A percentile compares a stretch with the other conserved stretches of the same genome.
Conservation (phyloP, 2,888 invertebrate genomes). For the Drosophila setosimentum region DNA sequence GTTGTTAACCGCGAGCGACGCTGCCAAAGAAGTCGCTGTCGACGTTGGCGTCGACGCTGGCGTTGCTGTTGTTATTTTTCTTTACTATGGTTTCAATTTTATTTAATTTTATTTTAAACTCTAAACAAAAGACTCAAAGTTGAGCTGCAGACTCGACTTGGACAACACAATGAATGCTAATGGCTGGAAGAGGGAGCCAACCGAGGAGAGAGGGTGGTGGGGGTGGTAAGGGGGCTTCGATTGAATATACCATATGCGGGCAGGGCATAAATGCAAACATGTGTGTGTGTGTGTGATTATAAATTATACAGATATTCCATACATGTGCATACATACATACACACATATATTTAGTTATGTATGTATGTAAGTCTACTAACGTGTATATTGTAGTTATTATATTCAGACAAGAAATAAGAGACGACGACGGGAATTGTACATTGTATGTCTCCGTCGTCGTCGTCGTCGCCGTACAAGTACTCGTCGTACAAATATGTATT, state of each 20-base stretch:
- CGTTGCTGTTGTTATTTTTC: conserved; percentile 49
- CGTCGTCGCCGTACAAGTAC: conserved; percentile 33
- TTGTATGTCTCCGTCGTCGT: conserved; percentile 8
- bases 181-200: conserved; percentile 23
- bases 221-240: conserved; percentile 15
- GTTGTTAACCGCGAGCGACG: conserved; percentile 52
- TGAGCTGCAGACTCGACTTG: conserved; percentile 63
- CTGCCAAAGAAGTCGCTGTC: conserved; percentile 13
- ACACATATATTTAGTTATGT: conserved; percentile 16
- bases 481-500: conserved; percentile 71
- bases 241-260: conserved; percentile 70
- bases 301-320: conserved; percentile 58
- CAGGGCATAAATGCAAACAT: conserved; percentile 56
- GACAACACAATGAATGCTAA: conserved; percentile 58
- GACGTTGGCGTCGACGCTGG: neutral
- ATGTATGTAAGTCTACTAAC: conserved; percentile 42
- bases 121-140: conserved; percentile 69
- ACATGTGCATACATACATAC: conserved; percentile 22
- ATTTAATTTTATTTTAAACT: conserved; percentile 79
- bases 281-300: conserved; percentile 28
- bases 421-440: conserved; percentile 52
- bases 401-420: conserved; percentile 49
- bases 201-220: neutral
- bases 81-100: conserved; percentile 79
- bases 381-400: conserved; percentile 50